A percentile compares a stretch with the other conserved stretches of the same genome.
These are phyloP conservation scores for Eptatretus atami DNA, from an alignment of 2,797 vertebrate genomes.

Conservation along the genomic window DNA sequence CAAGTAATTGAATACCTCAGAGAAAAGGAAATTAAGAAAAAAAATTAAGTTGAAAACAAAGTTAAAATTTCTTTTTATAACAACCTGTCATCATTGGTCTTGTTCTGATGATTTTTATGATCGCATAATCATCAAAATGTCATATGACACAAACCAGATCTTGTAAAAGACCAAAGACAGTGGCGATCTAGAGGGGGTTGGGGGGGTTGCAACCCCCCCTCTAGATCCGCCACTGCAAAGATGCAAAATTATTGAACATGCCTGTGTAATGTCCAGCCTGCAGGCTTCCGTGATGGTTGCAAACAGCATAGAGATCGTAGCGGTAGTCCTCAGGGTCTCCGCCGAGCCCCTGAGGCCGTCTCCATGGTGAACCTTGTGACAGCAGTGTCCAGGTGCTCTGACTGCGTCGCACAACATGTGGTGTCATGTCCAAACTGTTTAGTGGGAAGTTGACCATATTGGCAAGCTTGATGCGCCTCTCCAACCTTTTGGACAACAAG, in stretches of 20 bases:
- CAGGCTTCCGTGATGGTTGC: constrained; percentile 95
- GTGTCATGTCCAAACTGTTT: constrained; percentile 80
- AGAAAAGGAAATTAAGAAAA: too few relatives aligned
- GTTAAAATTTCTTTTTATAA: too few relatives aligned
- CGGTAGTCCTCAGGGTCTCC: constrained; percentile 80
- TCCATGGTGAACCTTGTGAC: constrained; percentile 92
- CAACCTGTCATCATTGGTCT: too few relatives aligned
- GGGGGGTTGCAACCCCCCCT: too few relatives aligned
- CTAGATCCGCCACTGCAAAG: too few relatives aligned
- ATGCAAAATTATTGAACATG: constrained; percentile 10
- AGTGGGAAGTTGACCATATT: constrained; percentile 70
- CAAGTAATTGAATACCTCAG: too few relatives aligned
- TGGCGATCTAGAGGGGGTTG: too few relatives aligned
- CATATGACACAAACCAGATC: too few relatives aligned
- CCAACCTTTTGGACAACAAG: constrained; percentile 27
- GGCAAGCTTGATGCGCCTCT: constrained; percentile 67
- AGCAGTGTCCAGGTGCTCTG: constrained; percentile 96
- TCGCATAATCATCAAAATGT: too few relatives aligned
- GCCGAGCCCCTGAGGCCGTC: constrained; percentile 74
- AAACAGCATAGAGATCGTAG: constrained; percentile 87
- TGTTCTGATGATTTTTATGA: too few relatives aligned
- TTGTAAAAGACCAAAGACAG: too few relatives aligned
- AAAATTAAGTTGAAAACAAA: too few relatives aligned
- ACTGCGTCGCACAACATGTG: constrained; percentile 83
- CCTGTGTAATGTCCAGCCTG: constrained; percentile 95